Evolutionary conservation across 64 coral and sea anemone species (phyloP), one percentile per base, ranked within the genome.

Genomic region (Actinia equina): DNA sequence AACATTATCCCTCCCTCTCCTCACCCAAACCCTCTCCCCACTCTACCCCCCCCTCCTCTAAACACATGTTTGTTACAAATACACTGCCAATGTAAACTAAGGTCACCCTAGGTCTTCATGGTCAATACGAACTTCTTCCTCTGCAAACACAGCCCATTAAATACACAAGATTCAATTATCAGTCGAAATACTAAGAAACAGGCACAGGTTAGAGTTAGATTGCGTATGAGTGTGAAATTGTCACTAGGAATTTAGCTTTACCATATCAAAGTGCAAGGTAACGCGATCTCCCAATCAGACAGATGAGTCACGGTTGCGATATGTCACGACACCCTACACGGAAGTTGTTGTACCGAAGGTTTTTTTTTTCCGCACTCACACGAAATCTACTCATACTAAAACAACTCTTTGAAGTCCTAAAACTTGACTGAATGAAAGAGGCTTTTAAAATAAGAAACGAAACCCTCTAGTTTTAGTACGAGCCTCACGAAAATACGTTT

Each of bases 171-270:
- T 41, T 74, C 26, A 30, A 30, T 12, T 43, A 81, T 44, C 78
- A 81, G 78, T 51, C 49, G 10, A 81, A 81, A 25, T 81, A 81
- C 43, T 20, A 49, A 81, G 78, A 49, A 69, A 74, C 69, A 74
- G 27, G 23, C 26, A 74, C 69, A 74, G 23, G 41, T 74, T 81
- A 81, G 78, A 81, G 78, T 49, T 49, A 81, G 78, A 81, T 52
- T 81, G 45, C 78, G 78, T 52, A 81, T 81, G 78, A 81, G 78
- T 81, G 49, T 81, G 43, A 81, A 44, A 81, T 81, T 81, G 78
- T 74, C 69, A 74, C 23, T 74, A 74, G 69, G 69, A 81, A 81
- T 49, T 49, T 81, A n/a, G 42, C 78, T 81, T 81, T 81, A 81
- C 78, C 78, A 81, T 81, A 81, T 74, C 12, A 81, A 81, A 49